Percentiles rank a stretch among this genome's conserved stretches.
These are phyloP conservation scores for Hirtodrosophila duncani DNA, from an alignment of 2,888 invertebrate genomes.

Conservation along the genomic window DNA sequence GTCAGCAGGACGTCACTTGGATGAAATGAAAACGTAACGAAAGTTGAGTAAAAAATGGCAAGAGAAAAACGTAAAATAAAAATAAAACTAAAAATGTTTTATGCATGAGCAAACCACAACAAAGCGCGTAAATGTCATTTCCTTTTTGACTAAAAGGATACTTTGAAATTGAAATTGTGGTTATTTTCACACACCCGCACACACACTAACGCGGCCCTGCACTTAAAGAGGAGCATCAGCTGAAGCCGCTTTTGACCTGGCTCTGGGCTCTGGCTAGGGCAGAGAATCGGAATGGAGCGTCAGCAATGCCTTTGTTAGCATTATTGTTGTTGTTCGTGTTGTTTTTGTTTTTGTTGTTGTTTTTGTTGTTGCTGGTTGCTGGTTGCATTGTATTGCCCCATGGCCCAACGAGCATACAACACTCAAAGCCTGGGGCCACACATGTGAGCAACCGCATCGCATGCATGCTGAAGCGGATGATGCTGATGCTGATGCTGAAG, in stretches of 20 bases:
- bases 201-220: conserved; percentile 7
- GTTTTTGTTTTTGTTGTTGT: conserved; percentile 15
- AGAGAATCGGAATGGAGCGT: conserved; percentile 5
- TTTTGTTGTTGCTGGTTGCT: conserved; percentile 2
- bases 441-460: neutral
- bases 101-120: conserved; percentile 69
- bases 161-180: conserved; percentile 72
- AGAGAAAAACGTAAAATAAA: conserved; percentile 10
- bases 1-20: conserved; percentile 5
- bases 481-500: no score
- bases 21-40: conserved; percentile 4
- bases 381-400: conserved; percentile 18
- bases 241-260: neutral
- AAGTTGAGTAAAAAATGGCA: conserved; percentile 3
- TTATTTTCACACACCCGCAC: conserved; percentile 40
- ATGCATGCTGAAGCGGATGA: neutral
- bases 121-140: conserved; percentile 72
- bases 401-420: conserved; percentile 12
- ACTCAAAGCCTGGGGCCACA: conserved; percentile 5
- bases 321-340: conserved; percentile 10
- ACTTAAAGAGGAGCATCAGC: conserved; percentile 1
- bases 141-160: conserved; percentile 71
- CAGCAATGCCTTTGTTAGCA: conserved; percentile 28
- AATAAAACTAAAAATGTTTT: conserved; percentile 64
- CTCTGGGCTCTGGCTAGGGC: neutral